These are phyloP conservation scores for Sebastes vulpes DNA, from an alignment of 2,797 vertebrate species.

Conservation along the genomic window DNA sequence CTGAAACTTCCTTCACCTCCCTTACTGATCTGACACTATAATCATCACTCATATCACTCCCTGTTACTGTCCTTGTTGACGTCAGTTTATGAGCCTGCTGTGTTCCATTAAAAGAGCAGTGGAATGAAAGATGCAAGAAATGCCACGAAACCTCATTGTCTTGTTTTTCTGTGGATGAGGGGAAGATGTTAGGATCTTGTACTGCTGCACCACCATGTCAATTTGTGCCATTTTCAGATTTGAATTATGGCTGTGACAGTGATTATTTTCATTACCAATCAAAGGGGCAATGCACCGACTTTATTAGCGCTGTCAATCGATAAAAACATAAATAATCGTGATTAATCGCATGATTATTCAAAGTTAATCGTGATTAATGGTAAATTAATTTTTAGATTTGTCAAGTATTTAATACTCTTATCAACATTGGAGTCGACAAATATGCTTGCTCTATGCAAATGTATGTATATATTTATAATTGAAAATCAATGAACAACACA, in stretches of 20 bases:
- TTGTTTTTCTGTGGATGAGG: neutral
- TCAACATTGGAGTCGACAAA: no score
- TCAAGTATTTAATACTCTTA: no score
- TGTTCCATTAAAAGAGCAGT: neutral
- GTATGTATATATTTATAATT: no score
- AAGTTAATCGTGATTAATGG: no score
- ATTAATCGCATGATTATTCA: no score
- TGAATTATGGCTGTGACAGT: neutral
- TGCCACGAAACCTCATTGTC: neutral
- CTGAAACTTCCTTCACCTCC: neutral
- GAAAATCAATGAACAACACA: no score
- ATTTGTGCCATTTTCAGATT: neutral
- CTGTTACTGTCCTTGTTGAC: neutral
- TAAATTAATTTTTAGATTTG: no score
- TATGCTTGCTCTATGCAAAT: no score
- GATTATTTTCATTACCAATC: neutral
- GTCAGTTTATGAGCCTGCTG: neutral
- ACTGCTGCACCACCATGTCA: neutral
- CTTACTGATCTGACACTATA: neutral
- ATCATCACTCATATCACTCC: neutral
- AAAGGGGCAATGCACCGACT: neutral
- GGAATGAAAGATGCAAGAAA: neutral
- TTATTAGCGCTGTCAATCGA: neutral
- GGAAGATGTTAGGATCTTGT: neutral
- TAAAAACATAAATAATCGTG: no score